A percentile compares a stretch with the other conserved stretches of the same genome.
These are phyloP conservation scores for Carposina sasakii DNA, from an alignment of 1,140 invertebrate species.

Conservation along the genomic window DNA sequence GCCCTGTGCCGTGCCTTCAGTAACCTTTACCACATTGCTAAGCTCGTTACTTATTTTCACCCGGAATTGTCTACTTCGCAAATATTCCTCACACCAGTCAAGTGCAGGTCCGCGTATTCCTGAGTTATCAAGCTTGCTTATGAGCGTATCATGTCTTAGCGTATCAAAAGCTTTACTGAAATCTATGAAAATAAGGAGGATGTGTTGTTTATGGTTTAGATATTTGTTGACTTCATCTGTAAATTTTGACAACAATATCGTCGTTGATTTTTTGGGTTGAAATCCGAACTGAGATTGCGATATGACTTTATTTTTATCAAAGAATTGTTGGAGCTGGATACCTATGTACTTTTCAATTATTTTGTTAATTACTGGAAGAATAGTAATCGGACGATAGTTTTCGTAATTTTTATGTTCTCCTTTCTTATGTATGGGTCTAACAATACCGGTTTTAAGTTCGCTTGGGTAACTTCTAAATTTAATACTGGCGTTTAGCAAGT, in stretches of 20 bases:
- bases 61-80: not conserved
- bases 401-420: not conserved
- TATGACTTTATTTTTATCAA: not conserved
- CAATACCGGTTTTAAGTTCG: not conserved
- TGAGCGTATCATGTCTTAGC: not conserved
- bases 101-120: not conserved
- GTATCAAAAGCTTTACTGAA: conserved; percentile 4
- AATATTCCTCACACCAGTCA: not conserved
- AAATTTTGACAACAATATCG: not conserved
- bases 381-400: conserved; percentile 4
- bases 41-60: not conserved
- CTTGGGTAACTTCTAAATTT: not conserved
- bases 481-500: not conserved
- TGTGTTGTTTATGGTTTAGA: conserved; percentile 1
- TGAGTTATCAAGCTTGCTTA: not conserved
- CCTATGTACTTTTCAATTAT: not conserved
- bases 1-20: not conserved
- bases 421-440: conserved; percentile 3
- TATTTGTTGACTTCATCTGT: not conserved
- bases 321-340: not conserved
- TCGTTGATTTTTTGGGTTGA: not conserved
- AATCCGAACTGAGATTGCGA: not conserved
- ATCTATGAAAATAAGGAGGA: conserved; percentile 1
- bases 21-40: not conserved
- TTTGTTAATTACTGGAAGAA: not conserved